Conservation (phyloP, 2,113 vertebrate genomes). For the Fregetta grallaria region DNA sequence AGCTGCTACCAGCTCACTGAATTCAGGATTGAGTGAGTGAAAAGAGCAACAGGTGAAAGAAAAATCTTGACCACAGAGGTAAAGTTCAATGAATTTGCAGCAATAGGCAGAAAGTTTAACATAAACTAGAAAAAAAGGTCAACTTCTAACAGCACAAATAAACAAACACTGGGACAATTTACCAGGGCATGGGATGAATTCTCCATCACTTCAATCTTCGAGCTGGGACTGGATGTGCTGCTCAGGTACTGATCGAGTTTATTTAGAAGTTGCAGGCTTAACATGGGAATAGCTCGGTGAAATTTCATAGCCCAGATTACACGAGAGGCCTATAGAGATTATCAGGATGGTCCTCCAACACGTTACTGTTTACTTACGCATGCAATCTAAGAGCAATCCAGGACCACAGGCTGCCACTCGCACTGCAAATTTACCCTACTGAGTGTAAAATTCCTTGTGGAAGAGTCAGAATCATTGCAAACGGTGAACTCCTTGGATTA, state of each 20-base stretch:
- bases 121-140: not conserved
- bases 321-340: too few relatives aligned
- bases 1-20: not conserved
- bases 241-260: not conserved
- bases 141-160: not conserved
- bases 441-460: not conserved
- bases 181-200: not conserved
- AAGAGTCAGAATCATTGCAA: not conserved
- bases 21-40: not conserved
- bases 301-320: not conserved
- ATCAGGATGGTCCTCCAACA: rapidly evolving
- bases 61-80: not conserved
- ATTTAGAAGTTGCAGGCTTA: not conserved
- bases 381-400: not conserved
- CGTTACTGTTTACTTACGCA: not conserved
- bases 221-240: not conserved
- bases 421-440: not conserved
- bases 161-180: not conserved
- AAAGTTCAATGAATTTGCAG: not conserved
- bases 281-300: not conserved
- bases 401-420: not conserved
- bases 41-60: not conserved
- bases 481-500: not conserved
- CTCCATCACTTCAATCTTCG: not conserved
- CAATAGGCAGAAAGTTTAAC: not conserved